Conservation (phyloP, 2,888 invertebrate species). For the Hyposoter dolosus region DNA sequence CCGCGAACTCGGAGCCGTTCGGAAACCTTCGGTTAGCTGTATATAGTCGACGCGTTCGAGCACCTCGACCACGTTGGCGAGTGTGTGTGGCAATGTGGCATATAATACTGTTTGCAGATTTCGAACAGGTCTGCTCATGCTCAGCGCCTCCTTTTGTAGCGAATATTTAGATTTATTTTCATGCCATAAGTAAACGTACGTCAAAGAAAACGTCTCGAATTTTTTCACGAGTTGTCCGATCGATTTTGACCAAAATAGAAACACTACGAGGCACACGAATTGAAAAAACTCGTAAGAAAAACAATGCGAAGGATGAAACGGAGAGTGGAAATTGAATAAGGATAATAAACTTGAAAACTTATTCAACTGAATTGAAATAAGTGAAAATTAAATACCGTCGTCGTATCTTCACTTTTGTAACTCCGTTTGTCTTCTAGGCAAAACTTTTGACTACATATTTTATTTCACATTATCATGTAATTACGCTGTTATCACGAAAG, state of each 20-base stretch:
- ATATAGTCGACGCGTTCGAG: neutral
- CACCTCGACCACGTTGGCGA: neutral
- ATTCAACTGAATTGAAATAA: neutral
- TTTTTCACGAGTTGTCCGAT: neutral
- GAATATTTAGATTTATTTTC: neutral
- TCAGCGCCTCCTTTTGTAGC: neutral
- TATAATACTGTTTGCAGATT: neutral
- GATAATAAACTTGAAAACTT: neutral
- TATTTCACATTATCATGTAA: neutral
- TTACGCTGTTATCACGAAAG: neutral
- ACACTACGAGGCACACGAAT: neutral
- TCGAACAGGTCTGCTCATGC: neutral
- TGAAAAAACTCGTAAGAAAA: neutral
- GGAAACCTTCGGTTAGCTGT: slow-evolving; percentile 6
- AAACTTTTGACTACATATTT: neutral
- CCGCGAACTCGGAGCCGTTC: neutral
- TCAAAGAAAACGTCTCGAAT: neutral
- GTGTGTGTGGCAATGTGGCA: neutral
- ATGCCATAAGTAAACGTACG: neutral
- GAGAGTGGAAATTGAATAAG: neutral
- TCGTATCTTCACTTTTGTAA: neutral
- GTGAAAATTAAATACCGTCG: neutral
- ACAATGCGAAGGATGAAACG: neutral
- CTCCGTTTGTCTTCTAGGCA: neutral
- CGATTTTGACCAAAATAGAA: neutral